Evolutionary conservation across 2,797 vertebrate species (phyloP).

Genomic region (Sebastolobus altivelis): DNA sequence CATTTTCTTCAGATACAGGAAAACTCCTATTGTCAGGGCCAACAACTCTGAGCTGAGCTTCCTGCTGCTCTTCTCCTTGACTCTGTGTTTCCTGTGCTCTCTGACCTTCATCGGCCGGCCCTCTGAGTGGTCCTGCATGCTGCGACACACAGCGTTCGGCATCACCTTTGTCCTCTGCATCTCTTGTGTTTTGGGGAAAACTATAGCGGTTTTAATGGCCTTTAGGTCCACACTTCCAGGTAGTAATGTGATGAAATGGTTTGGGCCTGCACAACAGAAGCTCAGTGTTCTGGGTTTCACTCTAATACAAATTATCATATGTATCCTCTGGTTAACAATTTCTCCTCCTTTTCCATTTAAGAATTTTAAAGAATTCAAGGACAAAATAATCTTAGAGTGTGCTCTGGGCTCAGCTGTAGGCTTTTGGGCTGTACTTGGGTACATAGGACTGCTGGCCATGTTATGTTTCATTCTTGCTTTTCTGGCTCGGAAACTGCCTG

Average conservation of each 20-base stretch:
- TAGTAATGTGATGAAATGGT: constrained; percentile 83
- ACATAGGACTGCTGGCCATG: constrained; percentile 80
- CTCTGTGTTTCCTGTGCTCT: constrained; percentile 82
- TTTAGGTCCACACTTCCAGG: constrained; percentile 69
- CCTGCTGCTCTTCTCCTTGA: constrained; percentile 82
- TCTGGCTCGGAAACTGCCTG: constrained; percentile 76
- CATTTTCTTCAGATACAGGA: constrained; percentile 72
- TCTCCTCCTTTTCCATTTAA: constrained; percentile 60
- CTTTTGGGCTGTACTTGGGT: constrained; percentile 81
- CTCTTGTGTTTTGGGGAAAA: constrained; percentile 66
- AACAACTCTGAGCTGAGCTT: constrained; percentile 85
- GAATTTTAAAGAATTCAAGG: not conserved
- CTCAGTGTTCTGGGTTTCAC: constrained; percentile 68
- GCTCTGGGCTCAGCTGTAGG: constrained; percentile 47
- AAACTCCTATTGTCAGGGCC: constrained; percentile 63
- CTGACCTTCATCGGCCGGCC: constrained; percentile 83
- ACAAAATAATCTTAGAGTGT: constrained; percentile 25
- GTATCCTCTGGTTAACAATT: constrained; percentile 26
- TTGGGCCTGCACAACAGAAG: constrained; percentile 80
- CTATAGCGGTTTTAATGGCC: constrained; percentile 29
- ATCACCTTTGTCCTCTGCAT: constrained; percentile 82
- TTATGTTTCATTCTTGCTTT: constrained; percentile 80
- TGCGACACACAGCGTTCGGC: constrained; percentile 79
- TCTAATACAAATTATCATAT: constrained; percentile 15
- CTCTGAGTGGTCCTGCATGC: constrained; percentile 83